Base-by-base conservation (phyloP, 2,888 invertebrate genomes). In the Eumerus sabulonum region DNA sequence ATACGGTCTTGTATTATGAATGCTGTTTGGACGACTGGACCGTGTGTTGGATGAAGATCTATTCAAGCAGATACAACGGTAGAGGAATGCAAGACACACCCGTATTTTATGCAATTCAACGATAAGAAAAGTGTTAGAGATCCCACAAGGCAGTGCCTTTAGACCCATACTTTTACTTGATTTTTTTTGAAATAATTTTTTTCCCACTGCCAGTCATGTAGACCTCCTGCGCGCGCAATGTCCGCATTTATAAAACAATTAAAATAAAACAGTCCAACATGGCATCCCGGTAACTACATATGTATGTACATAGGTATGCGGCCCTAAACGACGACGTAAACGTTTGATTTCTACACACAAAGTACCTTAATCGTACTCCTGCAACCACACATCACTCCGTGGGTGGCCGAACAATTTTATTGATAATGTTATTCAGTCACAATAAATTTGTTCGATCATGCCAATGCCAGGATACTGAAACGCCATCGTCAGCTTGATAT, bases 351-450 rank as follows among this genome's bases (percentile, higher is more conserved):
- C 54, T 3, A 45, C 45, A 35, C 13, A 66, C 19, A 76, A 42
- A 50, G 40, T 16, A 60, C 56, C 48, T 38, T 54, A 42, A 47
- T 35, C 17, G 54, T 17, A 51, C 74, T 40, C 54, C 60, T 50
- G 14, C 60, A 42, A 13, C 50, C 62, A 62, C 70, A 64, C 54
- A 64, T 59, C 64, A 56, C 79, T 60, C 74, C 11, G 79, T 79
- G 74, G 79, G 79, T 79, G 79, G 79, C 44, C 79, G 36, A 63
- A 50, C 79, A 79, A 54, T 70, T 79, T 79, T 79, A 79, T 79
- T 79, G 79, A 73, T 79, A 79, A 79, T 79, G 77, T 79, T 53
- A 79, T 79, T 73, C 77, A 73, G 79, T 74, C 68, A 74, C 74
- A 79, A 74, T 79, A 79, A 79, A 79, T 79, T 79, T 74, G 79